Evolutionary conservation across 2,797 vertebrate species (phyloP), one percentile per base, ranked within the genome.

Genomic region (Bufotes viridis): DNA sequence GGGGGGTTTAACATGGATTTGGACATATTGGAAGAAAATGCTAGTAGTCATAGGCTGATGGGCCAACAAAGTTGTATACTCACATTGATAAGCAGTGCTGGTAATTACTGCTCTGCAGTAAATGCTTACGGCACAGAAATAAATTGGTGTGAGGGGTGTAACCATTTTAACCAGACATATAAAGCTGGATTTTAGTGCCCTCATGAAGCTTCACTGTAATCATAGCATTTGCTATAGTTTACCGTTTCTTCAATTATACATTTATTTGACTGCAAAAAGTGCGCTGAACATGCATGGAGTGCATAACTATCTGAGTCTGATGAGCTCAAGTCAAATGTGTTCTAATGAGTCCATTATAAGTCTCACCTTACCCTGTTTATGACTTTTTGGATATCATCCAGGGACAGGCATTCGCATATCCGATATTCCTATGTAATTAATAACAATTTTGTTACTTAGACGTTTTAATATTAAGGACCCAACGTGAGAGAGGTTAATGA

Each of bases 381-480:
- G 61, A 70, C 53, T 13, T 11, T 58, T 63, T 89, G 88, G 88
- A 65, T 51, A 13, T 14, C 1, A 3, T 92, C 92, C 93, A 92
- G 69, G 88, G 8, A 63, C 91, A 82, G 26, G 91, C 81, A 88
- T 90, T 81, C 34, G 49, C 29, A 49, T 49, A 53, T 22, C 1
- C 57, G 85, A 69, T 90, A 90, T 89, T 91, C 70, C 53, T 70
- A 3, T 6, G 74, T 90, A 61, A 89, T 93, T 91, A 92, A 90
- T 78, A 90, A 91, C 67, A 58, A 75, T n/a, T 87, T n/a, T 91
- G 58, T 87, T 86, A 90, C 84, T 81, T 63, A 55, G 87, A 75
- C 83, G 8, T 81, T 88, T 75, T 74, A 81, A 81, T 82, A 86
- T 85, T 86, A 78, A 85, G 80, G 70, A 81, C 58, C 78, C 53